phyloP scores from a whole-genome alignment of 2,888 invertebrate species.

The Sepiola atlantica region DNA sequence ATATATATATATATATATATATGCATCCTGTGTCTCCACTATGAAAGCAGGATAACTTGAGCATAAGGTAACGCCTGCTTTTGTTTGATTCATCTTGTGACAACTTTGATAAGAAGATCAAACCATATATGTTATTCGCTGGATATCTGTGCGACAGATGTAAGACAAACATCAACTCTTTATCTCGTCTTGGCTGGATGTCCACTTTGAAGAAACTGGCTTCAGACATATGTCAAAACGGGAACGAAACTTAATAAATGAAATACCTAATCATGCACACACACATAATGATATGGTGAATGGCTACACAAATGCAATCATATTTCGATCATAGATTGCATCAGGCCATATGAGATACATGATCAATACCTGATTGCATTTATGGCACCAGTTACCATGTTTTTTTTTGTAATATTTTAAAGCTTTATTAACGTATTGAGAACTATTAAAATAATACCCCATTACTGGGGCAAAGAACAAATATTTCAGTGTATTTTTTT shows the following conservation, averaged over 20 bases:
- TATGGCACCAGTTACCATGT: too few species aligned
- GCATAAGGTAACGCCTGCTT: background rate
- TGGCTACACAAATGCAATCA: too few species aligned
- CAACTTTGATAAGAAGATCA: background rate
- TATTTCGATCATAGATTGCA: too few species aligned
- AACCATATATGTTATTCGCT: background rate
- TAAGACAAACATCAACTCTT: background rate
- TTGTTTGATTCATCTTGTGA: background rate
- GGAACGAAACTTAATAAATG: background rate
- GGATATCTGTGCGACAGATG: background rate
- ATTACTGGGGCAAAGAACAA: too few species aligned
- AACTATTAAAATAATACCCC: too few species aligned
- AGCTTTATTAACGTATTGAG: too few species aligned
- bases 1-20: background rate
- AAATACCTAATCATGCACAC: too few species aligned
- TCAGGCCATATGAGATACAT: too few species aligned
- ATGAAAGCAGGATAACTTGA: background rate
- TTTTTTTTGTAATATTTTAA: too few species aligned
- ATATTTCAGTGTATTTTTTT: too few species aligned
- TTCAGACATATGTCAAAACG: background rate
- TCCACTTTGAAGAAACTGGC: background rate
- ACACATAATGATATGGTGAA: too few species aligned
- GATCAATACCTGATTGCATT: too few species aligned
- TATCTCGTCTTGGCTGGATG: background rate
- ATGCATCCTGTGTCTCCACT: background rate